Evolutionary conservation across 2,113 vertebrate genomes (phyloP).

Genomic region (Benitochromis conjunctus): DNA sequence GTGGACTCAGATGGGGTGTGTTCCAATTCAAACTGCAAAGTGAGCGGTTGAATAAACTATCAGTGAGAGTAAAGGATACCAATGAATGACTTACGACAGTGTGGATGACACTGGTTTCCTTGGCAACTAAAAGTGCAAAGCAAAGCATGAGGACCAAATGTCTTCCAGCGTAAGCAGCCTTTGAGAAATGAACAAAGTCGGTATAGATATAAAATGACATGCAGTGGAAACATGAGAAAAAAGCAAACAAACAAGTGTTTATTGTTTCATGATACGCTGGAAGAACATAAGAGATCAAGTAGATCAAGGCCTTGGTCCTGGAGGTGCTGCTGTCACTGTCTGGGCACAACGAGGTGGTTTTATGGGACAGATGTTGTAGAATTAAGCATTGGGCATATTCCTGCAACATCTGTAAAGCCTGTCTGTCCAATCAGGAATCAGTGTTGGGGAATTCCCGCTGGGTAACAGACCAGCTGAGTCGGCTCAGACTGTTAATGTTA

Average conservation of each 20-base stretch:
- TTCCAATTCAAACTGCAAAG: too few species aligned
- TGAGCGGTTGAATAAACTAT: background rate
- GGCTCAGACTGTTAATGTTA: background rate
- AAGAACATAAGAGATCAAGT: background rate
- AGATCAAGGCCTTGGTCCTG: background rate
- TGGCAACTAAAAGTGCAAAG: background rate
- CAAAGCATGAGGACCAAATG: background rate
- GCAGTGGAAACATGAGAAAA: background rate
- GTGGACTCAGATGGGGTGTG: background rate
- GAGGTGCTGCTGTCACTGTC: background rate
- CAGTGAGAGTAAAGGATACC: background rate
- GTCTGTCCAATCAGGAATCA: background rate
- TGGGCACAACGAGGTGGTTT: background rate
- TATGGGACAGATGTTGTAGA: conserved; percentile 5
- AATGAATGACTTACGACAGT: background rate
- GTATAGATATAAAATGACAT: background rate
- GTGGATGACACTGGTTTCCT: background rate
- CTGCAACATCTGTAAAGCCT: background rate
- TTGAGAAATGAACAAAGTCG: background rate
- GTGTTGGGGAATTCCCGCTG: background rate
- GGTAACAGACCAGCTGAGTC: background rate
- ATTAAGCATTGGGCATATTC: background rate
- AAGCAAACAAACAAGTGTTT: background rate
- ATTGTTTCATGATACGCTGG: background rate
- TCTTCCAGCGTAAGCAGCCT: background rate